Base-by-base conservation (phyloP, 2,888 invertebrate genomes). In the Stegophylla sp. region DNA sequence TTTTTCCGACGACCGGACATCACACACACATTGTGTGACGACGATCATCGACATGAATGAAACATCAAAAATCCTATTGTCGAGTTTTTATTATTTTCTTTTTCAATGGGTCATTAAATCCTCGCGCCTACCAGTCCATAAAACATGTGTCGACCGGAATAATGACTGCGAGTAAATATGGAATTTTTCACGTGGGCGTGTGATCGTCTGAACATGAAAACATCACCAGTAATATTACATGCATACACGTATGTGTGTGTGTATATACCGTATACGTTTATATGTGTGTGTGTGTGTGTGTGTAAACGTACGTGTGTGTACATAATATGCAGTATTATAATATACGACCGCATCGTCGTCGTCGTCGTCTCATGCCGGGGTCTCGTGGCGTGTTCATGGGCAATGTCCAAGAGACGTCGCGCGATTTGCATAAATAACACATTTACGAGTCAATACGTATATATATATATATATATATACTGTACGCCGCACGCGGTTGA, bases 181-280 rank as follows among this genome's bases (percentile, higher is more conserved):
- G 79, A 79, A 79, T 79, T 71, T 69, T 79, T 79, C 61, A 79
- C 79, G 79, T 79, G 79, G 79, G 79, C 20, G 79, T 79, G 79
- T 71, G 79, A 79, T 51, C 23, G 69, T 79, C 61, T n/a, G 59
- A 79, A 79, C 79, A n/a, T n/a, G 79, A 79, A 79, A 79, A 79
- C 77, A 77, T 69, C 66, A 77, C 28, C n/a, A 51, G 64, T 45
- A 71, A 71, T 26, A 64, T 13, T 66, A 67, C 48, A 72, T 5
- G 3, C 17, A 34, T 66, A 67, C 48, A 72, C 1, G 3, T n/a
- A 34, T 34, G 17, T 17, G 17, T 34, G 13, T 64, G 26, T 61
- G 26, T 59, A 48, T 17, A n/a, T n/a, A n/a, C n/a, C 1, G 4
- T 34, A 26, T 64, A 64, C 64, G 41, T n/a, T 17, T 66, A 43